These are phyloP conservation scores for Drosophila sp. DNA, from an alignment of 1,140 invertebrate genomes.

Conservation along the genomic window DNA sequence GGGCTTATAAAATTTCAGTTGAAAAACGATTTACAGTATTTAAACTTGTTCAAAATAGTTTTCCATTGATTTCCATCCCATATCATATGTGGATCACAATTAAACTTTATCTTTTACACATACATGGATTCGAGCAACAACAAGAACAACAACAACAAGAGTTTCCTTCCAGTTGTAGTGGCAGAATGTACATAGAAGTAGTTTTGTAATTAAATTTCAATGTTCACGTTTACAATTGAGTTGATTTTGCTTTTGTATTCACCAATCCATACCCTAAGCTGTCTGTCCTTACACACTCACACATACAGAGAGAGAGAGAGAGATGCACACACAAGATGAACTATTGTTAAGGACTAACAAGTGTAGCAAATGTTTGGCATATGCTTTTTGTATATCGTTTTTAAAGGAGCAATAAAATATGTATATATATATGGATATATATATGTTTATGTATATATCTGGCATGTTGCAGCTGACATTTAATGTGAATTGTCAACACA, in stretches of 20 bases:
- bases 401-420: conserved; percentile 8
- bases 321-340: conserved; percentile 23
- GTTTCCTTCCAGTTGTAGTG: background rate
- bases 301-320: background rate
- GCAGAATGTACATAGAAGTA: background rate
- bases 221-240: conserved; percentile 37
- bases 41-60: background rate
- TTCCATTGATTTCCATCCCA: background rate
- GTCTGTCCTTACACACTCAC: conserved; percentile 6
- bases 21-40: background rate
- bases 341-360: conserved; percentile 24
- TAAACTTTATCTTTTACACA: background rate
- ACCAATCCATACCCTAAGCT: conserved; percentile 6
- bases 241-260: conserved; percentile 27
- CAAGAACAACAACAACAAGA: too few relatives aligned
- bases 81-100: background rate
- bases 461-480: conserved; percentile 38
- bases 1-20: background rate
- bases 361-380: conserved; percentile 40
- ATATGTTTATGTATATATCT: conserved; percentile 26
- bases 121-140: background rate
- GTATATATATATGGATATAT: conserved; percentile 22
- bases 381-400: conserved; percentile 16
- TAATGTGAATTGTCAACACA: conserved; percentile 46
- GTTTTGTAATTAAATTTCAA: conserved; percentile 37